Percentiles rank a stretch among this genome's conserved stretches.
These are phyloP conservation scores for Silurus lanzhouensis DNA, from an alignment of 2,797 vertebrate genomes.

Conservation along the genomic window DNA sequence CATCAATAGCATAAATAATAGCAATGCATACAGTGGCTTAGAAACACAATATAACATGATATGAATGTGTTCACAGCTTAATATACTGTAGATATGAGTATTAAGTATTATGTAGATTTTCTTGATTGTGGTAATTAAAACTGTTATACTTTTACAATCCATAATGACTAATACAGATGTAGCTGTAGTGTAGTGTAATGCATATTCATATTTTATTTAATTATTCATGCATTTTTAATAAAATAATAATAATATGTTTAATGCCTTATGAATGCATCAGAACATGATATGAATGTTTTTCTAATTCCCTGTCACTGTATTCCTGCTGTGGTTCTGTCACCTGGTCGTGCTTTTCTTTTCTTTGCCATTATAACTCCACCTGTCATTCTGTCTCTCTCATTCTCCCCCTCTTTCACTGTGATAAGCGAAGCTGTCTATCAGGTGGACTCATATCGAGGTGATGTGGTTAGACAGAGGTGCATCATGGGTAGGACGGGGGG, in stretches of 20 bases:
- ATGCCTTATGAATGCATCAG: neutral
- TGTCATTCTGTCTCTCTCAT: conserved; percentile 71
- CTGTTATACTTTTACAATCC: too few relatives aligned
- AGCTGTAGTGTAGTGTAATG: too few relatives aligned
- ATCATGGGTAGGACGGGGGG: conserved; percentile 59
- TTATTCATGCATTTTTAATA: too few relatives aligned
- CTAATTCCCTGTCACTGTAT: conserved; percentile 10
- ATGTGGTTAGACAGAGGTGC: conserved; percentile 59
- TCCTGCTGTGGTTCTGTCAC: conserved; percentile 58
- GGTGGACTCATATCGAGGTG: conserved; percentile 63
- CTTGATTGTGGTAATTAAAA: neutral
- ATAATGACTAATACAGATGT: neutral
- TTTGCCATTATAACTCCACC: conserved; percentile 82
- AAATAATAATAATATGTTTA: neutral
- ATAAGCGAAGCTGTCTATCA: conserved; percentile 79
- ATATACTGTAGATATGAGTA: neutral
- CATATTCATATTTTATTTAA: neutral
- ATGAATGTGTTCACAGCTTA: neutral
- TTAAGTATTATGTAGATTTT: neutral
- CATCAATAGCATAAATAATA: neutral
- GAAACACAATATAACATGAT: neutral
- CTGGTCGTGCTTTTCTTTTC: conserved; percentile 64
- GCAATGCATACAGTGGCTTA: neutral
- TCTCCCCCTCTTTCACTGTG: conserved; percentile 53
- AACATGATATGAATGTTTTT: conserved; percentile 9